Base-by-base conservation (phyloP, 2,797 vertebrate genomes). In the Sibirionetta formosa region DNA sequence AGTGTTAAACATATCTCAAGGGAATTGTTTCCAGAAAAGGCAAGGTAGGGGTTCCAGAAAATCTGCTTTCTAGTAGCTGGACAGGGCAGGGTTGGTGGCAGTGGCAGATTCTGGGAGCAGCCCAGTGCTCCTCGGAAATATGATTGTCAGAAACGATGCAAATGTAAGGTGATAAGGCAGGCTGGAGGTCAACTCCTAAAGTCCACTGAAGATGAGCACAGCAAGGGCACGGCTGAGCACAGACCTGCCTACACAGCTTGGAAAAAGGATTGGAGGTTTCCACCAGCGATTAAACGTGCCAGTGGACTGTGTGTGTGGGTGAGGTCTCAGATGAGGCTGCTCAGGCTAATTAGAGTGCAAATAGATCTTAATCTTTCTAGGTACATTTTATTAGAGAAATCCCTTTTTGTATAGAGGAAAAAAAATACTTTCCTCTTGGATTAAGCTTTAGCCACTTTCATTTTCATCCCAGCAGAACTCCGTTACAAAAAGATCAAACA, bases 381-480 rank as follows among this genome's bases (percentile, higher is more conserved):
- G 50, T 38, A 61, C 31, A 44, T 90, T 60, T 72, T 76, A 79
- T 77, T 77, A 66, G 54, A 80, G 44, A 24, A 48, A 70, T 29
- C 86, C 38, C 14, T 75, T 77, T 80, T 69, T 46, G 8, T 33
- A 5, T 5, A 2, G 22, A 19, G 0, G 0, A 1, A 50, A 13
- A 1, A 13, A 19, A 15, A 7, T 73, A 27, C 29, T 92, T 91
- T 91, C 13, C 63, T 92, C 73, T 79, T 81, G 72, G 35, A 72
- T 93, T 86, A 82, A 86, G 42, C 10, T 88, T 77, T 38, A 89
- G 72, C 36, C 29, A 14, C 69, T 90, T 71, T 24, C 72, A 89
- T 96, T 95, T 93, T 93, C 93, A 90, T 76, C 73, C 51, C 84
- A 89, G 69, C 58, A 72, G 86, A 96, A 31, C 54, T 92, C 61